phyloP scores from a whole-genome alignment of 1,140 invertebrate genomes.

The Drosophila tropicalis region DNA sequence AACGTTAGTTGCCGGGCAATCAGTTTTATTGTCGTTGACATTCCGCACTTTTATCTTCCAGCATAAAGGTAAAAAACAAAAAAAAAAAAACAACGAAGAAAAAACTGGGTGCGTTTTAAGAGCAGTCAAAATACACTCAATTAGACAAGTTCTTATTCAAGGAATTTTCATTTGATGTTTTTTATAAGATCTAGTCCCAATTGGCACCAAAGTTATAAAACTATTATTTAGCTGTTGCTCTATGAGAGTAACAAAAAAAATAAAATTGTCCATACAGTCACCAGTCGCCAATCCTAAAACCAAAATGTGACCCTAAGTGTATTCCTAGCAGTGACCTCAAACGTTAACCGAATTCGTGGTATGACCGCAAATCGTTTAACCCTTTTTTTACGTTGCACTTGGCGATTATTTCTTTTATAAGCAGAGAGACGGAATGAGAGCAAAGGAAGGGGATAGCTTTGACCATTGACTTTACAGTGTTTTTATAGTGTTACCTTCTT shows the following conservation, averaged over 20 bases:
- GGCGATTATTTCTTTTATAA: background rate
- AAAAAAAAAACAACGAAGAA: too few relatives aligned
- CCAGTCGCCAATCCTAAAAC: too few relatives aligned
- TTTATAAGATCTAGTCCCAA: too few relatives aligned
- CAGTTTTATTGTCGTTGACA: slow-evolving; percentile 12
- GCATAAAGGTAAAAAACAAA: background rate
- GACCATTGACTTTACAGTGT: slow-evolving; percentile 15
- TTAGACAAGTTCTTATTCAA: background rate
- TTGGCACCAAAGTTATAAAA: too few relatives aligned
- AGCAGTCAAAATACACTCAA: background rate
- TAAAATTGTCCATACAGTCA: background rate
- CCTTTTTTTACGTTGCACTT: background rate
- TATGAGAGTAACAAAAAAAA: too few relatives aligned
- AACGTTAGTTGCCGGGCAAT: slow-evolving; percentile 18
- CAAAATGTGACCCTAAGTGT: background rate
- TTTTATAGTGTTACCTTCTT: slow-evolving; percentile 23
- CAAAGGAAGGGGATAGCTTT: background rate
- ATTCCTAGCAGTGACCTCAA: background rate
- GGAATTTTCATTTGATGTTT: background rate
- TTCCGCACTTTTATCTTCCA: background rate
- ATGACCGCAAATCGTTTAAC: slow-evolving; percentile 7
- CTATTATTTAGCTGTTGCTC: too few relatives aligned
- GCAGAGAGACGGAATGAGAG: background rate
- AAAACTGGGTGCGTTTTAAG: background rate
- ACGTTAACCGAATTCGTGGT: background rate